Percentiles rank a stretch among this genome's conserved stretches.
Conservation (phyloP, 1,140 invertebrate species). For the Drosophila mauritiana region DNA sequence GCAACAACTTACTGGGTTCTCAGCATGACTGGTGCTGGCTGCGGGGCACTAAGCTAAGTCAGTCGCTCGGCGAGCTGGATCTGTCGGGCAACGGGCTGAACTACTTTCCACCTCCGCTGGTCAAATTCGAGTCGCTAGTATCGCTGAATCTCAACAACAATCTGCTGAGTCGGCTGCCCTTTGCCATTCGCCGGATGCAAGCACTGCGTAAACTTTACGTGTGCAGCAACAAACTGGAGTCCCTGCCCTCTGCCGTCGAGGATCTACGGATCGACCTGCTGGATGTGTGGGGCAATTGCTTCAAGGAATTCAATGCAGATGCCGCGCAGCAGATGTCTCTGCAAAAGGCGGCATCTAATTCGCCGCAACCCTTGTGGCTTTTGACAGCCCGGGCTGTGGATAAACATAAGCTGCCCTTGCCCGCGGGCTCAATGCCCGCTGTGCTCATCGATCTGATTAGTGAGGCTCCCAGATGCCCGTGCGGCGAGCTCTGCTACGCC, state of each 20-base stretch:
- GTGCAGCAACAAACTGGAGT: constrained; percentile 86
- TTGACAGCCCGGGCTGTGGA: constrained; percentile 57
- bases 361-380: constrained; percentile 61
- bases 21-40: constrained; percentile 88
- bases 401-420: constrained; percentile 55
- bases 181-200: constrained; percentile 87
- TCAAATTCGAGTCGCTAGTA: constrained; percentile 85
- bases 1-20: constrained; percentile 89
- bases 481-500: constrained; percentile 72
- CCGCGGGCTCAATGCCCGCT: constrained; percentile 54
- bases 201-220: constrained; percentile 85
- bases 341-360: constrained; percentile 1
- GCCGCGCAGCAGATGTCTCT: constrained; percentile 21
- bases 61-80: constrained; percentile 66
- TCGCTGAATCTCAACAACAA: constrained; percentile 88
- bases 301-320: constrained; percentile 57
- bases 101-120: constrained; percentile 69
- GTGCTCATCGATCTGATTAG: constrained; percentile 72
- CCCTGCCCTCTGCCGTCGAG: constrained; percentile 84
- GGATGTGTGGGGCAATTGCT: constrained; percentile 80
- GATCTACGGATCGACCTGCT: constrained; percentile 66
- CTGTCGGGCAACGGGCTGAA: constrained; percentile 69
- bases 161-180: constrained; percentile 86
- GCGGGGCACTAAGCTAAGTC: constrained; percentile 84
- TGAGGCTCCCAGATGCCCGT: constrained; percentile 74